Evolutionary conservation across 2,888 invertebrate genomes (phyloP).

Genomic region (Drosophila affinis): DNA sequence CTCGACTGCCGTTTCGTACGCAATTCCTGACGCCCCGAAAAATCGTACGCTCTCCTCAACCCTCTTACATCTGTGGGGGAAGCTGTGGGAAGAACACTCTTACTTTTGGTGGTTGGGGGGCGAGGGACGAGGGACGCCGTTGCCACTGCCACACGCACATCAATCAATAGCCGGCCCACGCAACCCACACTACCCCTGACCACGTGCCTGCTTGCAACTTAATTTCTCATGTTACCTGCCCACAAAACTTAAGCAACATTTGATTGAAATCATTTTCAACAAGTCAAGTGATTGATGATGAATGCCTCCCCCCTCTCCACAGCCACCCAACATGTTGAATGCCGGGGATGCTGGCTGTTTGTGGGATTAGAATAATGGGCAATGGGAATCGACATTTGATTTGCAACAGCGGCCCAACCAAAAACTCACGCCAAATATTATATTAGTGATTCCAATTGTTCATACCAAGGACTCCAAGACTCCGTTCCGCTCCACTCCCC

Average conservation of each 20-base stretch:
- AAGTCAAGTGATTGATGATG: slow-evolving; percentile 57
- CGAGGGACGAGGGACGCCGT: background rate
- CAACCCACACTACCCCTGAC: background rate
- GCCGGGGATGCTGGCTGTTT: background rate
- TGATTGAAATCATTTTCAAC: slow-evolving; percentile 58
- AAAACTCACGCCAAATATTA: slow-evolving; percentile 25
- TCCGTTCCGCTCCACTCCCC: background rate
- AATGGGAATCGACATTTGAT: slow-evolving; percentile 53
- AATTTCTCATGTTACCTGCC: slow-evolving; percentile 58
- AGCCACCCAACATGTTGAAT: slow-evolving; percentile 25
- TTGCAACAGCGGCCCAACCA: slow-evolving; percentile 13
- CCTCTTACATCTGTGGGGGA: background rate
- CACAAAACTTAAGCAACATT: slow-evolving; percentile 53
- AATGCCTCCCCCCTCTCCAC: background rate
- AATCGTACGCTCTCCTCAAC: slow-evolving; percentile 15
- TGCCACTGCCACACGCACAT: slow-evolving; percentile 41
- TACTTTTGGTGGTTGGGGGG: slow-evolving; percentile 20
- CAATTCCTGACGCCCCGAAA: slow-evolving; percentile 31
- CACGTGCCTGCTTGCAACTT: slow-evolving; percentile 32
- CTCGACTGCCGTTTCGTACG: slow-evolving; percentile 43
- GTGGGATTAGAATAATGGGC: slow-evolving; percentile 52
- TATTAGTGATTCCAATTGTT: slow-evolving; percentile 31
- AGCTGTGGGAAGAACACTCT: slow-evolving; percentile 7
- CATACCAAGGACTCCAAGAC: background rate
- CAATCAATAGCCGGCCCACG: slow-evolving; percentile 33